phyloP scores from a whole-genome alignment of 2,797 vertebrate species.

The Phylloscopus collybita region DNA sequence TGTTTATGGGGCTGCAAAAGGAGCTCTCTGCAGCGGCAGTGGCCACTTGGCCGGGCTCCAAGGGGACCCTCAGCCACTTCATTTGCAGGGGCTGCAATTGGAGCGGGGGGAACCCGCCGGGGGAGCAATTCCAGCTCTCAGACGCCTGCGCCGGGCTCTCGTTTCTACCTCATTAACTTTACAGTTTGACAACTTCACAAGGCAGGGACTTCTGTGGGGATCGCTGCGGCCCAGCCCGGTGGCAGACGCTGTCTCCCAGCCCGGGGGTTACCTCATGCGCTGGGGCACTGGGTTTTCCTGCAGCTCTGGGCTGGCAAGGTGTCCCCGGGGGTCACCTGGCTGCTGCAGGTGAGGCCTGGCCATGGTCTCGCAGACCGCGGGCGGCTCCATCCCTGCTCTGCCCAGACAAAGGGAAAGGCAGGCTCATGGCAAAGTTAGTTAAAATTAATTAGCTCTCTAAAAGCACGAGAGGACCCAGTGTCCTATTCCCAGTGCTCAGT shows the following conservation, averaged over 20 bases:
- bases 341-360: neutral
- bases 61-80: conserved; percentile 55
- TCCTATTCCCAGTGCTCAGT: neutral
- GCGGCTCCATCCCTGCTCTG: neutral
- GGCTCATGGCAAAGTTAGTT: neutral
- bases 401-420: neutral
- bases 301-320: neutral
- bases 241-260: neutral
- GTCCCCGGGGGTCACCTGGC: neutral
- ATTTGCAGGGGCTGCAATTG: conserved; percentile 16
- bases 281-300: neutral
- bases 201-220: conserved; percentile 46
- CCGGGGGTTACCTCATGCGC: neutral
- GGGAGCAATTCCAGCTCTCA: conserved; percentile 47
- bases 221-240: neutral
- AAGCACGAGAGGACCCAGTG: neutral
- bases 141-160: conserved; percentile 56
- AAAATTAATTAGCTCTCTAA: neutral
- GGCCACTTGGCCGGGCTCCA: conserved; percentile 28
- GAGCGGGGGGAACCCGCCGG: conserved; percentile 11
- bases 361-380: neutral
- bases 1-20: neutral
- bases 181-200: conserved; percentile 71
- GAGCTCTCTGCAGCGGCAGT: neutral
- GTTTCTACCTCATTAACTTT: conserved; percentile 76